Conservation (phyloP, 2,113 vertebrate genomes). For the Bombycilla garrulus region DNA sequence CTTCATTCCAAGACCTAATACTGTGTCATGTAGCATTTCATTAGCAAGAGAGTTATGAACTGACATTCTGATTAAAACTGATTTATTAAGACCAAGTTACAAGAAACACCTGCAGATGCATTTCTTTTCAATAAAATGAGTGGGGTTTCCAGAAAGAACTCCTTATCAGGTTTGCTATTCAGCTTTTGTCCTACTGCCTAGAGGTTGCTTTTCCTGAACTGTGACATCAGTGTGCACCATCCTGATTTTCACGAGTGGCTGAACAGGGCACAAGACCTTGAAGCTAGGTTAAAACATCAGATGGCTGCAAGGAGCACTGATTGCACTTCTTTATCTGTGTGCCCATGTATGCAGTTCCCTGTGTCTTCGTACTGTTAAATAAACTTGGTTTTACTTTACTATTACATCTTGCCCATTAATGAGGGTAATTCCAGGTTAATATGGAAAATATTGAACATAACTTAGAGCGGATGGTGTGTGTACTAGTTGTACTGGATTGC, state of each 20-base stretch:
- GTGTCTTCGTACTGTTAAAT: not conserved
- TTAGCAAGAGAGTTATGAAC: not conserved
- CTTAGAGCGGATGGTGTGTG: not conserved
- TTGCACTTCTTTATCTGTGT: not conserved
- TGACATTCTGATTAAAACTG: conserved; percentile 15
- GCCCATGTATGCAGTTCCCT: not conserved
- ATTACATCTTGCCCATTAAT: not conserved
- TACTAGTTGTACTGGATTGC: not conserved
- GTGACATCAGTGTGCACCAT: not conserved
- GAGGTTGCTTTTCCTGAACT: not conserved
- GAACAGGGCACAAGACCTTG: not conserved
- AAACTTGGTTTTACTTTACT: not conserved
- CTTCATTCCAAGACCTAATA: not conserved
- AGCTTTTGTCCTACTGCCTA: not conserved
- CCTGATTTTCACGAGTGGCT: not conserved
- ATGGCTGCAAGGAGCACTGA: not conserved
- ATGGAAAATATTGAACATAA: conserved; percentile 5
- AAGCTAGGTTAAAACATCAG: not conserved
- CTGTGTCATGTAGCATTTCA: not conserved
- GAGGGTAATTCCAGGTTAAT: conserved; percentile 31
- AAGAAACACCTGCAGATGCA: not conserved
- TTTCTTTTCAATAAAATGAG: not conserved
- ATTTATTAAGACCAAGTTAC: not conserved
- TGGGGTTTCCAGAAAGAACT: not conserved
- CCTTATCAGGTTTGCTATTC: not conserved